Evolutionary conservation across 1,140 invertebrate species (phyloP), one percentile per base, ranked within the genome.

Genomic region (Proales similis): DNA sequence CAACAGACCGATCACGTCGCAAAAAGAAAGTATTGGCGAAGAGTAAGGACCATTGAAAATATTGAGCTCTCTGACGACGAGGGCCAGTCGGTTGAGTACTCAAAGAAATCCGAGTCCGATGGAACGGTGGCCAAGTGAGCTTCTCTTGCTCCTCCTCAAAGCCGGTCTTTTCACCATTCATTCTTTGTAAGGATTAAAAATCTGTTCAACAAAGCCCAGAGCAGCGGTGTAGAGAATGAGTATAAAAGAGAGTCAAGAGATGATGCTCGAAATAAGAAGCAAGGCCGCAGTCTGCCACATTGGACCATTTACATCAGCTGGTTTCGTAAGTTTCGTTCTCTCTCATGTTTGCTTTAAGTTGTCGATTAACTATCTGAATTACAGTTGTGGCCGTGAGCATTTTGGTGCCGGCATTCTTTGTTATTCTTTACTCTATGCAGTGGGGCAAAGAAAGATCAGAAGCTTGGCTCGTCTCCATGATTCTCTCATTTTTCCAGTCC

Each of bases 361-460:
- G 2, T 32, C 19, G 9, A 9, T 9, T 9, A 36, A 36, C 14
- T 24, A 26, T 60, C 32, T 30, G 48, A 17, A 12, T 45, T 51
- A 29, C 64, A 74, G 71, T 70, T 62, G 70, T 67, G 45, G 70
- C 72, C 51, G 64, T 71, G 2, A 71, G 69, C 48, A 66, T 74
- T 22, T 51, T 69, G 9, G 45, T 62, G 0, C 68, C 72, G 0
- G 72, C 66, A 11, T 76, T 76, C 63, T 76, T 76, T 63, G 73
- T 72, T 2, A 71, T 76, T 30, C 67, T 76, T 5, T 76, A 73
- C 67, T 74, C 71, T 51, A 71, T 76, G 70, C 62, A 76, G 64
- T 76, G 74, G 74, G 74, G 74, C 3, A 68, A 66, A 64, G 67
- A 73, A 47, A 73, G 74, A 36, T 68, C 74, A 3, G 68, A 73